Evolutionary conservation across 92 coral and sea anemone species (phyloP).

Genomic region (Nematostella vectensis): DNA sequence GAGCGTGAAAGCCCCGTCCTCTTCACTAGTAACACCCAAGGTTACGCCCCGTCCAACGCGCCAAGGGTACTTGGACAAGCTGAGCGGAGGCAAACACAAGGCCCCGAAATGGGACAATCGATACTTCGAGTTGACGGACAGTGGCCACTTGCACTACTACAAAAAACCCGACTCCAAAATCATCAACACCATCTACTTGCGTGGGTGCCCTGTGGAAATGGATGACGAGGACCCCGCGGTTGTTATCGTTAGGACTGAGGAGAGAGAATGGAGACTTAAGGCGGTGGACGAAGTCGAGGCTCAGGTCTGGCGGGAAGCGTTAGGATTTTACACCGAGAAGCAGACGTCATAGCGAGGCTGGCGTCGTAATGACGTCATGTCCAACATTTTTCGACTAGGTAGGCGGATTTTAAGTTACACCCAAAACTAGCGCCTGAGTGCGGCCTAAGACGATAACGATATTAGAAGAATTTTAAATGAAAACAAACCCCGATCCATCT

Average conservation of each 20-base stretch:
- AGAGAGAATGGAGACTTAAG: slow-evolving; percentile 66
- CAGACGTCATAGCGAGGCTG: slow-evolving; percentile 6
- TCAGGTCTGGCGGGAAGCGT: slow-evolving; percentile 51
- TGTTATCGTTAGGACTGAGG: slow-evolving; percentile 67
- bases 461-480: too few species aligned
- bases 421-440: too few species aligned
- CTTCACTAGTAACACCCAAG: slow-evolving; percentile 16
- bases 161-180: slow-evolving; percentile 86
- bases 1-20: slow-evolving; percentile 42
- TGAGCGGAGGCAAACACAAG: slow-evolving; percentile 94
- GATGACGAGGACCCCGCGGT: slow-evolving; percentile 53
- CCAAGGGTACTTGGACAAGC: slow-evolving; percentile 69
- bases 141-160: slow-evolving; percentile 79
- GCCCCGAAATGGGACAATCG: slow-evolving; percentile 89
- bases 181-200: slow-evolving; percentile 73
- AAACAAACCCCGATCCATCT: too few species aligned
- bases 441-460: too few species aligned
- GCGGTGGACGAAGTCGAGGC: slow-evolving; percentile 79
- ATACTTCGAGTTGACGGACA: slow-evolving; percentile 78
- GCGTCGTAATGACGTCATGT: too few species aligned
- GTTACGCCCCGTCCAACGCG: slow-evolving; percentile 55
- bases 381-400: too few species aligned
- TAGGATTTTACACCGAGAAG: slow-evolving; percentile 60
- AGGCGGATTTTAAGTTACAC: too few species aligned
- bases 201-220: slow-evolving; percentile 78